Percentiles rank a stretch among this genome's conserved stretches.
Evolutionary conservation across 2,888 invertebrate genomes (phyloP).

Genomic region (Diarsia rubi): DNA sequence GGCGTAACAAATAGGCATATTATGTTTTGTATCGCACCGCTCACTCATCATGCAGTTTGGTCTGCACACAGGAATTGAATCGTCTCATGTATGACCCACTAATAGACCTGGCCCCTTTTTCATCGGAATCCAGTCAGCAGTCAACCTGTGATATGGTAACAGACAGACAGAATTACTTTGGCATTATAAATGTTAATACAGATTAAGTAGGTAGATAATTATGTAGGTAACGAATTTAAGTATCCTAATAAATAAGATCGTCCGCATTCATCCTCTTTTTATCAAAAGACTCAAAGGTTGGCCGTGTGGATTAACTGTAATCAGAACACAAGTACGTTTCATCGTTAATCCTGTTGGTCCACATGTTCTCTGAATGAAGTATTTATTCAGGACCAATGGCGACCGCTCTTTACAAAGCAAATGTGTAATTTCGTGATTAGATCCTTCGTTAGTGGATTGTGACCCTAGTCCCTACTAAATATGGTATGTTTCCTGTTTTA

Average conservation of each 20-base stretch:
- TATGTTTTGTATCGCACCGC: background rate
- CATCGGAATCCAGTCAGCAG: background rate
- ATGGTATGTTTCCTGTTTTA: background rate
- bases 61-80: background rate
- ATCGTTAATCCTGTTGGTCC: conserved; percentile 22
- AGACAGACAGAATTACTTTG: background rate
- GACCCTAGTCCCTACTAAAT: background rate
- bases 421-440: conserved; percentile 29
- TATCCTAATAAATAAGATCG: background rate
- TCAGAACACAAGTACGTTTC: background rate
- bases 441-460: conserved; percentile 15
- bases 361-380: conserved; percentile 9
- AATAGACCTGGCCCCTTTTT: background rate
- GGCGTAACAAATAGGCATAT: background rate
- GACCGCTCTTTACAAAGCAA: conserved; percentile 35
- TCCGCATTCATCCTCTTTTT: background rate
- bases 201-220: background rate
- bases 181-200: background rate
- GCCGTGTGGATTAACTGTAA: background rate
- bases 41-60: background rate
- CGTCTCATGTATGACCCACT: background rate
- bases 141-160: background rate
- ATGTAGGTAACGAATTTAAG: background rate
- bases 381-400: conserved; percentile 44
- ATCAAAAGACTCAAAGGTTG: background rate